Base-by-base conservation (phyloP, 2,888 invertebrate genomes). In the Cacoxenus indagator region DNA sequence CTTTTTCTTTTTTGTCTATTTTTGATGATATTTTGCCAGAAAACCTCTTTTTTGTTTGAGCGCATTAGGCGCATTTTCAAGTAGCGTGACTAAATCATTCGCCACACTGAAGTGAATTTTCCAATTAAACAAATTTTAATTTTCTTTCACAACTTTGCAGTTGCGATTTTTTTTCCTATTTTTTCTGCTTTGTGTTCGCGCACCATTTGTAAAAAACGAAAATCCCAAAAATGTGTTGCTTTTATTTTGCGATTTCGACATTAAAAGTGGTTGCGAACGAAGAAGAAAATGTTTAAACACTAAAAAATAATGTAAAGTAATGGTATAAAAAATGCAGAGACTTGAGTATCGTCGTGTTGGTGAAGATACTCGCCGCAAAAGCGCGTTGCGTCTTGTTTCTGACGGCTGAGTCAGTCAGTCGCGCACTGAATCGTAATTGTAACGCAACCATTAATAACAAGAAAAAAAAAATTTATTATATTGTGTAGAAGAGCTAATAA, bases 381-480 rank as follows among this genome's bases (percentile, higher is more conserved):
- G 37, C 8, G 26, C 11, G 8, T 37, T 14, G 37, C 37, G 37
- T 14, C 37, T 51, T 51, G 51, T 51, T n/a, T 51, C 51, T 51
- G 9, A 22, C 22, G 17, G 17, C 17, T 27, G 46, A 27, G 31
- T 17, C 29, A 22, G 55, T n/a, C 71, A 79, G 85, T 85, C 82
- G 77, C 82, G 85, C 84, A 84, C 85, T 78, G 75, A 84, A 84
- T 84, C 84, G 80, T 84, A 84, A 83, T 75, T 80, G 85, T 84
- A 84, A 85, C 85, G 83, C 84, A 78, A 78, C 77, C 78, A 82
- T 83, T 83, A 77, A 77, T 73, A 76, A 74, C 69, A 70, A 70
- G 66, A 73, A 72, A 67, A 57, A 64, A 68, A 48, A 67, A 57
- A 17, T 27, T 68, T 55, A 37, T 22, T 37, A 24, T 37, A 24